These are phyloP conservation scores for Parnassius orleans DNA, from an alignment of 2,888 invertebrate species.

Conservation along the genomic window DNA sequence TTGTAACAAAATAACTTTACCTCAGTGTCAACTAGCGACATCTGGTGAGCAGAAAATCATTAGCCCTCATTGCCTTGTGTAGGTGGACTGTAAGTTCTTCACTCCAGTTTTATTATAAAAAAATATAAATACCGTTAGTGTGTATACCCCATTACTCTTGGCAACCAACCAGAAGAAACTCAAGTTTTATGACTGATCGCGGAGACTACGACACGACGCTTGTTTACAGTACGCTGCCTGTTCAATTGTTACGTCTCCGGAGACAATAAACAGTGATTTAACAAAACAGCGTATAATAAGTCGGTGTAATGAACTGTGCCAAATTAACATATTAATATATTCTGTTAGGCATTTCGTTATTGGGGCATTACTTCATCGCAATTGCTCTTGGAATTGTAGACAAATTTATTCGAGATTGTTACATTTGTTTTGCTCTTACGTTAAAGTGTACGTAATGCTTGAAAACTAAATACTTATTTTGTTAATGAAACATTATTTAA, in stretches of 20 bases:
- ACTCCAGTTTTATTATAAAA: too few relatives aligned
- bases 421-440: too few relatives aligned
- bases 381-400: neutral
- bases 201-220: slow-evolving; percentile 17
- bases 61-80: too few relatives aligned
- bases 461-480: too few relatives aligned
- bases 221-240: slow-evolving; percentile 19
- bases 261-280: slow-evolving; percentile 24
- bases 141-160: slow-evolving; percentile 3
- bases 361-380: neutral
- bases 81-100: too few relatives aligned
- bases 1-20: too few relatives aligned
- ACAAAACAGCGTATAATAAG: slow-evolving; percentile 14
- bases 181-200: slow-evolving; percentile 15
- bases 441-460: too few relatives aligned
- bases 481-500: too few relatives aligned
- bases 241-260: slow-evolving; percentile 22
- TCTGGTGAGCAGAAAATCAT: too few relatives aligned
- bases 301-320: slow-evolving; percentile 13
- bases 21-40: too few relatives aligned
- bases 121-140: neutral
- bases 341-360: neutral
- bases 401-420: too few relatives aligned
- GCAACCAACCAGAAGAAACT: slow-evolving; percentile 19
- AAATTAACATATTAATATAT: slow-evolving; percentile 8